Conservation (phyloP, 2,888 invertebrate genomes). For the Hemicrepidius hirtus region DNA sequence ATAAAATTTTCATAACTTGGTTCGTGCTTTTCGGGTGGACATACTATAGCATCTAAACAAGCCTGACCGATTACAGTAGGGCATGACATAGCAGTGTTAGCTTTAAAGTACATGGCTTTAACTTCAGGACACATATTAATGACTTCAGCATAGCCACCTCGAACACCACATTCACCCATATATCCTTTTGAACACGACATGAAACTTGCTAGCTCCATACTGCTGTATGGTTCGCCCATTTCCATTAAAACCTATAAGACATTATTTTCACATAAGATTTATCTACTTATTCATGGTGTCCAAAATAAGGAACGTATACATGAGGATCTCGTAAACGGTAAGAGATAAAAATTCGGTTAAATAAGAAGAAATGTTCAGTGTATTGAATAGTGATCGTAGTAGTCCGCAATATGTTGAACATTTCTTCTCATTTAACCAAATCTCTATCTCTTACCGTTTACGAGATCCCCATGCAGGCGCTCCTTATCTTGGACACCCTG, state of each 20-base stretch:
- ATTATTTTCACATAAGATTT: not conserved
- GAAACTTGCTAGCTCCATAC: slow-evolving; percentile 82
- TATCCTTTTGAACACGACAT: slow-evolving; percentile 84
- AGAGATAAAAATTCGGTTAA: no score
- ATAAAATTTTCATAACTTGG: slow-evolving; percentile 80
- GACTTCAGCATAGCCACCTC: slow-evolving; percentile 81
- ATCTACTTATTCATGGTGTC: no score
- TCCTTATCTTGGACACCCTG: no score
- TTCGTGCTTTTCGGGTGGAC: slow-evolving; percentile 81
- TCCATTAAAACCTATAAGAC: slow-evolving; percentile 72
- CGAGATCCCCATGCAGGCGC: no score
- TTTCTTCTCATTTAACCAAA: no score
- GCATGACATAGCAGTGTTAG: slow-evolving; percentile 83
- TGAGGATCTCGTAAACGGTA: no score
- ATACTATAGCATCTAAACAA: slow-evolving; percentile 82
- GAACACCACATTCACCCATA: slow-evolving; percentile 80
- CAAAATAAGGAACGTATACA: no score
- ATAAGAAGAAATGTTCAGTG: no score
- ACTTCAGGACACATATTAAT: slow-evolving; percentile 82
- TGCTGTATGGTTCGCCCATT: slow-evolving; percentile 79
- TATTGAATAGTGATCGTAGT: no score
- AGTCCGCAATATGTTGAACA: no score
- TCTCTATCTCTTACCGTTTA: no score
- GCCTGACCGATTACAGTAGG: slow-evolving; percentile 83
- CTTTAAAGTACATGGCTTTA: slow-evolving; percentile 78